Percentiles rank a stretch among this genome's conserved stretches.
Conservation (phyloP, 1,140 invertebrate species). For the Drosophila azteca region DNA sequence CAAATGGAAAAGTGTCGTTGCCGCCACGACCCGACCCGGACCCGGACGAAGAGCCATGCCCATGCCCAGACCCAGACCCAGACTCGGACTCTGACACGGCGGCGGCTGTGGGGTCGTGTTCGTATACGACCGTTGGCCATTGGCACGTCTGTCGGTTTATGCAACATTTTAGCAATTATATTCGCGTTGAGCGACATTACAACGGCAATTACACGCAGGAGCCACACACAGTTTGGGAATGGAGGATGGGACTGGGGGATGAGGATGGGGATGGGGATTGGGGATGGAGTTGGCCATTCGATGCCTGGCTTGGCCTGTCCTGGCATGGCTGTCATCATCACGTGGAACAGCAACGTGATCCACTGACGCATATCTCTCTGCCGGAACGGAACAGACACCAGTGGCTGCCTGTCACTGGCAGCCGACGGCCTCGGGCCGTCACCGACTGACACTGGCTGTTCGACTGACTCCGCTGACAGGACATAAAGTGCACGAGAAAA, state of each 20-base stretch:
- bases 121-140: constrained; percentile 38
- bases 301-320: constrained; percentile 20
- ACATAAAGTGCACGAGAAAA: constrained; percentile 31
- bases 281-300: neutral
- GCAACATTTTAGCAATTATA: constrained; percentile 82
- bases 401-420: constrained; percentile 57
- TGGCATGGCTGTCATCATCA: constrained; percentile 68
- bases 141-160: constrained; percentile 72
- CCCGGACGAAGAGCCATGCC: neutral
- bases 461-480: constrained; percentile 42
- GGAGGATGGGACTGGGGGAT: neutral
- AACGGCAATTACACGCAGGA: constrained; percentile 80
- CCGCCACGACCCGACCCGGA: constrained; percentile 22
- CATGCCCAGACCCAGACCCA: neutral
- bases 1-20: constrained; percentile 79
- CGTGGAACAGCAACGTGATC: constrained; percentile 75
- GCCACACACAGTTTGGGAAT: constrained; percentile 47
- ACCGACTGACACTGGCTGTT: constrained; percentile 4
- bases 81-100: constrained; percentile 2
- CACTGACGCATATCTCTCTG: constrained; percentile 59
- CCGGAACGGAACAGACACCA: constrained; percentile 53
- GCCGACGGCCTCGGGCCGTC: constrained; percentile 15
- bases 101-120: constrained; percentile 6
- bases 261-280: neutral
- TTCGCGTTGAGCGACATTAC: constrained; percentile 80